Base-by-base conservation (phyloP, 2,888 invertebrate genomes). In the Orthosia cruda region DNA sequence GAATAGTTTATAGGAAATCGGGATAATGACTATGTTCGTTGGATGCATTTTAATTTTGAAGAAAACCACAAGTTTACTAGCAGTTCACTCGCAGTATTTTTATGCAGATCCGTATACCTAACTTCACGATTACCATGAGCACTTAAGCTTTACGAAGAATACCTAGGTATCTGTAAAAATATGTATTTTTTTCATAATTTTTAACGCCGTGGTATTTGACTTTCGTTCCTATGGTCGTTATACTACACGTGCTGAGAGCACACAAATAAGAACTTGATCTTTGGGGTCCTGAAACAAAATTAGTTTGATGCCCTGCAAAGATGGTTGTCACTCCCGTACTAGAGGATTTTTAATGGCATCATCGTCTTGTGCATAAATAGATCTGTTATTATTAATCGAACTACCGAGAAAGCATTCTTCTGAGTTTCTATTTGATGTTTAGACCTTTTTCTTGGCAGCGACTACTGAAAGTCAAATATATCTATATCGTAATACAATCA, bases 1-100 rank as follows among this genome's bases (percentile, higher is more conserved):
- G 59, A 75, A 80, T 54, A 20, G 52, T 49, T 23, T 40, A 9
- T 52, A 52, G 23, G 18, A 71, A 79, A 79, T 59, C 16, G 40
- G 20, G 20, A 55, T 45, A 20, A 40, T 50, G 23, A 45, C 26
- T 20, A 50, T 20, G 45, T 32, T 57, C 57, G 5, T 26, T 52
- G 11, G 15, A 12, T 13, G 49, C 3, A 68, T 20, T 65, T 47
- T 64, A 49, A 32, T 66, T 32, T 40, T 40, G 67, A 67, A 67
- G 15, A 50, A 18, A 32, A 3, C 11, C 4, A 18, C 4, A 18
- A 5, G 16, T 26, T 26, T 18, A 11, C 3, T 1, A 4, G 20
- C 11, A 54, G 20, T 40, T 40, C 7, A 40, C 40, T 7, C 9
- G 40, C 40, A 40, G 40, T 40, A 40, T 40, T 40, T 40, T 40